Conservation (phyloP, 2,113 vertebrate species). For the Corythaixoides concolor region DNA sequence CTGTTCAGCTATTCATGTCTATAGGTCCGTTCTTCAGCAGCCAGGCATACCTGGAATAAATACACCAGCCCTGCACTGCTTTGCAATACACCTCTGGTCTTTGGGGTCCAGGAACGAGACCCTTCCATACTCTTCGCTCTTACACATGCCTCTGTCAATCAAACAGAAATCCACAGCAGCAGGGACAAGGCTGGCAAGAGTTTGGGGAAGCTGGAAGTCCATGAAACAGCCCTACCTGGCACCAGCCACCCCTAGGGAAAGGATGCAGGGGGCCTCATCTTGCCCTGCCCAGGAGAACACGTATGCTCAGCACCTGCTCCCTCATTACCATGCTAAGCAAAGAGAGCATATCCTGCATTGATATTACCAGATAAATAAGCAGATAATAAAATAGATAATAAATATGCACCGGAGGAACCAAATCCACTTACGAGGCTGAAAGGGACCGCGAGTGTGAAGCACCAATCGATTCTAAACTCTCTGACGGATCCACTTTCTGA, state of each 20-base stretch:
- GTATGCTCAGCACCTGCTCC: not conserved
- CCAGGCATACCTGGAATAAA: not conserved
- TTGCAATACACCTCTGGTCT: not conserved
- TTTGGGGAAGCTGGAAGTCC: not conserved
- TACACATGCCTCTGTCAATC: not conserved
- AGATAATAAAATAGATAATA: constrained; percentile 25
- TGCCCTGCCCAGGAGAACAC: not conserved
- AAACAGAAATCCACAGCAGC: not conserved
- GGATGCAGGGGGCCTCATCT: not conserved
- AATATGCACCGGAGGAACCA: constrained; percentile 21
- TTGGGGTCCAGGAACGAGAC: not conserved
- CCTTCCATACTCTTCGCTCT: not conserved
- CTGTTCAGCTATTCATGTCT: not conserved
- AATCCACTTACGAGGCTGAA: constrained; percentile 51
- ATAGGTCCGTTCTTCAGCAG: not conserved
- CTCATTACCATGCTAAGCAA: not conserved
- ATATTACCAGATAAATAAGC: constrained; percentile 16
- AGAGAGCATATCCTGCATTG: not conserved
- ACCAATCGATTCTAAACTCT: constrained; percentile 30
- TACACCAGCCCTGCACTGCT: not conserved
- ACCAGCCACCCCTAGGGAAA: not conserved
- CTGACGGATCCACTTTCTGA: constrained; percentile 47
- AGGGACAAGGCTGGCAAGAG: not conserved
- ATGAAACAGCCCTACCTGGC: not conserved
- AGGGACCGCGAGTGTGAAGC: not conserved